A percentile compares a stretch with the other conserved stretches of the same genome.
Conservation (phyloP, 2,797 vertebrate species). For the Spinibarbus caldwelli region DNA sequence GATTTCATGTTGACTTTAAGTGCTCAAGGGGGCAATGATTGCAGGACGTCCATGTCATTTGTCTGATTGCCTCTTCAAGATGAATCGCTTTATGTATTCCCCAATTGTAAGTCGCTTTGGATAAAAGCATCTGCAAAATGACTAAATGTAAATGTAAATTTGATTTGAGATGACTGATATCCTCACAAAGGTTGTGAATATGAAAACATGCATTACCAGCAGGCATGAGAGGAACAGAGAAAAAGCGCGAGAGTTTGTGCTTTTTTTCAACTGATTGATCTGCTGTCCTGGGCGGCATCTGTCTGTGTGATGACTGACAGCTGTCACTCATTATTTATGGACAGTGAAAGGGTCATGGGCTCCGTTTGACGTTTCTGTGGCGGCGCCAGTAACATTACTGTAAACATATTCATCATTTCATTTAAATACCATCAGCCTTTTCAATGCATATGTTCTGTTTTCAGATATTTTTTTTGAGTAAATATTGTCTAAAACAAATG, state of each 20-base stretch:
- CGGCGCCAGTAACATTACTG: not conserved
- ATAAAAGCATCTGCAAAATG: too few relatives aligned
- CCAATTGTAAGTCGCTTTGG: too few relatives aligned
- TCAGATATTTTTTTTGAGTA: not conserved
- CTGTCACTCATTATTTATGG: conserved; percentile 22
- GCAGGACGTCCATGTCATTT: not conserved
- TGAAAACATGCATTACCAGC: conserved; percentile 32
- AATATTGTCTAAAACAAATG: not conserved
- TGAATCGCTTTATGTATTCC: too few relatives aligned
- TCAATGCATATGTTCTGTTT: not conserved
- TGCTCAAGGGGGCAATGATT: not conserved
- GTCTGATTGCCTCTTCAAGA: too few relatives aligned
- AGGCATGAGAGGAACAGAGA: conserved; percentile 2
- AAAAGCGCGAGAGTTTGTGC: conserved; percentile 16
- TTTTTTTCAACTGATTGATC: conserved; percentile 4
- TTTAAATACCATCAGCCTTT: not conserved
- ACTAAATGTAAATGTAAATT: too few relatives aligned
- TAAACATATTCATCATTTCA: conserved; percentile 7
- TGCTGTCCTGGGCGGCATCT: not conserved
- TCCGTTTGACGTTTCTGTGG: conserved; percentile 6
- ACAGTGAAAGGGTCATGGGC: conserved; percentile 33
- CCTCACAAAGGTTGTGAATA: conserved; percentile 4
- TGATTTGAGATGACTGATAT: not conserved
- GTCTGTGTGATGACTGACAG: conserved; percentile 30
- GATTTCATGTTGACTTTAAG: conserved; percentile 33